phyloP scores from a whole-genome alignment of 2,113 vertebrate species.

The Eleginops maclovinus region DNA sequence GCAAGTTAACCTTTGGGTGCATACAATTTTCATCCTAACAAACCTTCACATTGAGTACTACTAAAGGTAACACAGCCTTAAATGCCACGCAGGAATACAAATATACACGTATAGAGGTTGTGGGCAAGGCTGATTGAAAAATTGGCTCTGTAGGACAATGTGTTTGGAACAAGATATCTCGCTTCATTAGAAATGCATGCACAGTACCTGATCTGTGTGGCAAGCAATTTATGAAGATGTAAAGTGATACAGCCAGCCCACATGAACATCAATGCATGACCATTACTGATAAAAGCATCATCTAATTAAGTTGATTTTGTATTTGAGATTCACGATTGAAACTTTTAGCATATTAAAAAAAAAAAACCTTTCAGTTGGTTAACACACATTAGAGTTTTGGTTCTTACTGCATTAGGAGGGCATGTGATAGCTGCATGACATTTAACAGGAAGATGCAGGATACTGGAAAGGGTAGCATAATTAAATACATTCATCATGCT shows the following conservation, averaged over 20 bases:
- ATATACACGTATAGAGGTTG: neutral
- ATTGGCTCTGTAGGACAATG: conserved; percentile 7
- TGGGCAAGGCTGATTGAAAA: conserved; percentile 13
- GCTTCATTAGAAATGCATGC: neutral
- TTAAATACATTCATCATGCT: neutral
- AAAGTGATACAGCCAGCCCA: neutral
- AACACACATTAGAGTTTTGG: neutral
- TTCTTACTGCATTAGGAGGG: neutral
- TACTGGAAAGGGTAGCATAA: neutral
- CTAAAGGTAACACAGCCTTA: neutral
- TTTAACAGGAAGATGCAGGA: neutral
- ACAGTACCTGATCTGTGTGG: neutral
- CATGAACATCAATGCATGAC: neutral
- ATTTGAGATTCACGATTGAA: neutral
- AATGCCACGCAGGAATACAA: conserved; percentile 5
- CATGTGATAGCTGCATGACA: conserved; percentile 8
- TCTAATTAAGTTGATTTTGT: neutral
- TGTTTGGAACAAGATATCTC: neutral
- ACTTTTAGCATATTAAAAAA: neutral
- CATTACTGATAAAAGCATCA: neutral
- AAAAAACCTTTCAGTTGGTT: neutral
- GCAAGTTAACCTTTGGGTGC: neutral
- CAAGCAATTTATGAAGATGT: neutral
- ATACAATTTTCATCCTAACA: neutral
- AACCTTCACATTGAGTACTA: neutral